Evolutionary conservation across 2,888 invertebrate genomes (phyloP), one percentile per base, ranked within the genome.

Genomic region (Andrena marginata): DNA sequence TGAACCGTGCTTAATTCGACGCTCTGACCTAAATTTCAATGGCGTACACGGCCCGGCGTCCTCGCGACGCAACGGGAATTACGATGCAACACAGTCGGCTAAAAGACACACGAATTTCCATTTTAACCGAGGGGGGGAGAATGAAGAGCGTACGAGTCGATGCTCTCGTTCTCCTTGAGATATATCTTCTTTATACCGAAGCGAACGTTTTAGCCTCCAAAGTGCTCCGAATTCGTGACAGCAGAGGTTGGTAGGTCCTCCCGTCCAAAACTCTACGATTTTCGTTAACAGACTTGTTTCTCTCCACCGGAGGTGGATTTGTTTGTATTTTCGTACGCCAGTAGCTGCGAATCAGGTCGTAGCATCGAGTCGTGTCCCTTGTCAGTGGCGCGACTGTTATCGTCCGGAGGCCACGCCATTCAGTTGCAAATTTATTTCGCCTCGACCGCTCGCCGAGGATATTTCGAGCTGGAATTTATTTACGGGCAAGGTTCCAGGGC

Each of bases 1-100:
- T 85, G 88, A 84, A 88, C 85, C 88, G 88, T 88, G 74, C 84
- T 88, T 88, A 88, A 88, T 88, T 88, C 87, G 82, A 73, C 79
- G 71, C 84, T 80, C 76, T 84, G 85, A 84, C 86, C 87, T 77
- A 84, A 85, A 87, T 87, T 82, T 85, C 87, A 82, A 82, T 73
- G 76, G 72, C 76, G 71, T 59, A 65, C 56, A 48, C 56, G 56
- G 54, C 63, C 49, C 63, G 68, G 35, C 60, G 67, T 70, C 70
- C 79, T 69, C 77, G 73, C 60, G 35, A 60, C 48, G 49, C 63
- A 69, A 73, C 74, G 74, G 72, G 76, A 68, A 79, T 78, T 26
- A 56, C 78, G 62, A 72, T 75, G 56, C 48, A 33, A 62, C 23
- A 49, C 23, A 10, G 33, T 59, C 60, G 31, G 26, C n/a, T 60